A percentile compares a stretch with the other conserved stretches of the same genome.
Evolutionary conservation across 2,113 vertebrate genomes (phyloP).

Genomic region (Chrysochloris asiatica): DNA sequence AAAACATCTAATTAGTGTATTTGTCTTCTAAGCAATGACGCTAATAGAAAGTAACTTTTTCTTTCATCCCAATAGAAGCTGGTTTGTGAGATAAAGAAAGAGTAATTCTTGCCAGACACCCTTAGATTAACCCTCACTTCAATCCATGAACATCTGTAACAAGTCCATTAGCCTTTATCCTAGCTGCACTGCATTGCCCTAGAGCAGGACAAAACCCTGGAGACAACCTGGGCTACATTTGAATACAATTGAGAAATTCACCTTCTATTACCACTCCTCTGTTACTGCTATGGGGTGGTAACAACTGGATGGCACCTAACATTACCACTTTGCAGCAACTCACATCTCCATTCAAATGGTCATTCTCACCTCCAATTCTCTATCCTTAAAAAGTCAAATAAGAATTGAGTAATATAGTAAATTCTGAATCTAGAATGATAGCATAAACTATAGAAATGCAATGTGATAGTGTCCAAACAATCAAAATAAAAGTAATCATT

Average conservation of each 20-base stretch:
- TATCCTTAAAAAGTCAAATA: too few relatives aligned
- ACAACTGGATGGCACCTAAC: too few relatives aligned
- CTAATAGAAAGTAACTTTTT: slow-evolving; percentile 37
- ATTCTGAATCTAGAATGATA: neutral
- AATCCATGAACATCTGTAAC: neutral
- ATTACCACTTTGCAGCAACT: neutral
- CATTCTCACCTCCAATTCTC: neutral
- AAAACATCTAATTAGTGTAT: slow-evolving; percentile 55
- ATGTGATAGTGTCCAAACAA: neutral
- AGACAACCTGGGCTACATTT: neutral
- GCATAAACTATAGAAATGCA: neutral
- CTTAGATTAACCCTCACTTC: neutral
- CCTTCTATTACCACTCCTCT: too few relatives aligned
- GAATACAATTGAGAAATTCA: slow-evolving; percentile 13
- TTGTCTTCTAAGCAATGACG: slow-evolving; percentile 45
- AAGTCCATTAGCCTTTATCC: slow-evolving; percentile 31
- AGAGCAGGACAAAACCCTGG: neutral
- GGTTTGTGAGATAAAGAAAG: slow-evolving; percentile 42
- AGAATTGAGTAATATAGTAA: too few relatives aligned
- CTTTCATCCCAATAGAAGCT: slow-evolving; percentile 33
- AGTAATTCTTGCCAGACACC: neutral
- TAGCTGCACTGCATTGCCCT: neutral
- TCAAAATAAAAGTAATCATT: neutral
- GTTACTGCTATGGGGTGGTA: too few relatives aligned
- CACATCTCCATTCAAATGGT: neutral